Evolutionary conservation across 2,113 vertebrate species (phyloP), one percentile per base, ranked within the genome.

Genomic region (Cervus canadensis): DNA sequence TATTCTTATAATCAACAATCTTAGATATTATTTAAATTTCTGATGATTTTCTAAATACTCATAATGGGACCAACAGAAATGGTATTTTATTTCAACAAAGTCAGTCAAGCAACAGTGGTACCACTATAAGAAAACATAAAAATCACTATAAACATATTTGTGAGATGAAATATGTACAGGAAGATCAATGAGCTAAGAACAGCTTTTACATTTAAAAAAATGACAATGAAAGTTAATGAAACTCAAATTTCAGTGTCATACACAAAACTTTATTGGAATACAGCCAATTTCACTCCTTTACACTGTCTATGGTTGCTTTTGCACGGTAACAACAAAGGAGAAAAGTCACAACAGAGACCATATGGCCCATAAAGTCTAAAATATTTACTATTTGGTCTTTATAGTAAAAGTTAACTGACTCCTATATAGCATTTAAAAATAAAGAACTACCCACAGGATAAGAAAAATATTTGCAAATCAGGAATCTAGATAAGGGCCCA

Each of bases 181-280:
- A 94, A 54, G 16, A n/a, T 59, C 91, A 50, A 76, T 76, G 36
- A 85, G 21, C 86, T 87, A 93, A 94, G n/a, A 91, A 62, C 36
- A 81, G 86, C n/a, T 87, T 95, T 95, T 30, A 86, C 23, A 62
- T 71, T 56, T 60, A 28, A 95, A 85, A 87, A 95, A 91, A 60
- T 23, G 33, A 48, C 30, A 50, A 78, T 52, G 25, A 52, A 89
- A 95, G 52, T 52, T 60, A 19, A 83, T 57, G 30, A 91, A 95
- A 85, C 86, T 86, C 56, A 78, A 85, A 91, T 62, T 76, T 54
- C 56, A 45, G 16, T 64, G 56, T 45, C 45, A 91, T 15, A 52
- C 25, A 78, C 94, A 87, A 56, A 91, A 33, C 30, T 25, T 87
- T 67, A 95, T 19, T 67, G 57, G 33, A 95, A 57, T 40, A 67